Conservation (phyloP, 2,797 vertebrate species). For the Coranthus polyacanthus region DNA sequence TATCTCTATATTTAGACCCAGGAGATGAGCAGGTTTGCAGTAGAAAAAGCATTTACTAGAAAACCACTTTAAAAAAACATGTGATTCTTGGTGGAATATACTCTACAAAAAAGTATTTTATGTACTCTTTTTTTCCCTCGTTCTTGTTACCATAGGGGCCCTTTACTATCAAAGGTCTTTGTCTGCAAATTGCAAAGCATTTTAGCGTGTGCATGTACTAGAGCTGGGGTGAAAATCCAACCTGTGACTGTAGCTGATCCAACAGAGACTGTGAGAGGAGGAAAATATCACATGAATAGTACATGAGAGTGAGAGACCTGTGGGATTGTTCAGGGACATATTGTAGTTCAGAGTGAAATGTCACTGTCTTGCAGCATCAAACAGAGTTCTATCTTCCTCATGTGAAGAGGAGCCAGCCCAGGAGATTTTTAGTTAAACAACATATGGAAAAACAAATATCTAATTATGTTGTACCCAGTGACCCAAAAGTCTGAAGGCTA, state of each 20-base stretch:
- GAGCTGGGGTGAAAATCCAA: constrained; percentile 26
- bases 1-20: constrained; percentile 64
- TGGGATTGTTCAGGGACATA: background rate
- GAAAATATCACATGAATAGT: constrained; percentile 42
- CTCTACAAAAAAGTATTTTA: constrained; percentile 24
- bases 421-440: background rate
- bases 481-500: background rate
- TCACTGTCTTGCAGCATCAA: constrained; percentile 35
- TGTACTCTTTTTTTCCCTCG: background rate
- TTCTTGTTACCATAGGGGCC: constrained; percentile 17
- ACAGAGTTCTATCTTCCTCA: background rate
- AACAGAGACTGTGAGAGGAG: constrained; percentile 24
- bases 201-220: constrained; percentile 11
- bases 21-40: constrained; percentile 49
- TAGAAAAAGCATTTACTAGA: constrained; percentile 31
- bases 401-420: background rate
- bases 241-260: constrained; percentile 9
- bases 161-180: constrained; percentile 28
- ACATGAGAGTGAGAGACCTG: constrained; percentile 25
- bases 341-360: constrained; percentile 21
- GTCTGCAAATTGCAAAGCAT: constrained; percentile 36
- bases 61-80: constrained; percentile 40
- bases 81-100: constrained; percentile 16
- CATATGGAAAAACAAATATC: constrained; percentile 9
- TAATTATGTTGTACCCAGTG: background rate